These are phyloP conservation scores for Nasonia oneida DNA, from an alignment of 2,888 invertebrate species.

Conservation along the genomic window DNA sequence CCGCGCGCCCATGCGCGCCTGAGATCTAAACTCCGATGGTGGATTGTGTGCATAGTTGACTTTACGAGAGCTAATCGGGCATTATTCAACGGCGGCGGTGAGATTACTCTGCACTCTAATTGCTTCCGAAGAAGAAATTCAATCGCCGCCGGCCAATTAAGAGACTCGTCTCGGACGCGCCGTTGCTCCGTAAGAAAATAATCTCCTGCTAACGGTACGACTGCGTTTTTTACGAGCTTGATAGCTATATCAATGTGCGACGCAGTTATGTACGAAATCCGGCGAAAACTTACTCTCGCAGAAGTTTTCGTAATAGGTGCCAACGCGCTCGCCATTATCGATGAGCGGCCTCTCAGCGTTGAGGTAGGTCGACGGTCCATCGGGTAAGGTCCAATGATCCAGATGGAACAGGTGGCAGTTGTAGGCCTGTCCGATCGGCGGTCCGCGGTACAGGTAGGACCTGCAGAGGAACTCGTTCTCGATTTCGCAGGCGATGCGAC, in stretches of 20 bases:
- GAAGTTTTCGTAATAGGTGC: conserved; percentile 93
- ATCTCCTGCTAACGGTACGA: no score
- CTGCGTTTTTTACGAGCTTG: neutral
- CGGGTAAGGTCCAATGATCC: conserved; percentile 94
- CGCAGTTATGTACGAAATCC: neutral
- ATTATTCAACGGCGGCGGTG: neutral
- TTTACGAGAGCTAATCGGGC: neutral
- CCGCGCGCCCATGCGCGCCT: neutral
- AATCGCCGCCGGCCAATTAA: neutral
- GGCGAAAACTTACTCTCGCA: conserved; percentile 88
- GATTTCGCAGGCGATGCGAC: conserved; percentile 93
- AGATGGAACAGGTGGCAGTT: conserved; percentile 96
- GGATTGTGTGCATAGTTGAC: neutral
- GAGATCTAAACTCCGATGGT: conserved; percentile 12
- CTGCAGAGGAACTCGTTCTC: conserved; percentile 96
- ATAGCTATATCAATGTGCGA: no score
- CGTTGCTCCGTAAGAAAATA: no score
- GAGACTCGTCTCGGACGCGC: no score
- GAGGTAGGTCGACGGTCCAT: conserved; percentile 94
- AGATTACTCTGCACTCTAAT: neutral
- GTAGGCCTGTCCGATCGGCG: conserved; percentile 87
- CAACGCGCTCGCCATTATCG: conserved; percentile 94
- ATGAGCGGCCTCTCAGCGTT: conserved; percentile 94
- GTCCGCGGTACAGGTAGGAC: conserved; percentile 87
- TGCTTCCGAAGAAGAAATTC: neutral